Evolutionary conservation across 2,888 invertebrate genomes (phyloP), one percentile per base, ranked within the genome.

Genomic region (Orthonevra nobilis): DNA sequence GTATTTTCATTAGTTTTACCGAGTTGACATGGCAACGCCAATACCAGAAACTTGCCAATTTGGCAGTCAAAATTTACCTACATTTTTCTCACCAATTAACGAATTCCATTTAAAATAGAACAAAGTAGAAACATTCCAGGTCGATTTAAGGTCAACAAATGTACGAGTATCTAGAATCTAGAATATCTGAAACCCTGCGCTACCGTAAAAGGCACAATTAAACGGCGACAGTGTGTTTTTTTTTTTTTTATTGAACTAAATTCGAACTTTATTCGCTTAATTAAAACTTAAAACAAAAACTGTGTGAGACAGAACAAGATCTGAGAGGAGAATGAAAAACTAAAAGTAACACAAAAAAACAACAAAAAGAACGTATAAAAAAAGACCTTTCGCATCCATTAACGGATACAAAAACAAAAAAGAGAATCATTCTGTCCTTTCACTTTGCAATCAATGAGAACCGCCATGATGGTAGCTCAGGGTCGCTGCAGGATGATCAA

Each of bases 351-450:
- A 34, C 23, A 15, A 66, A 44, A 66, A 34, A 10, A 28, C 44
- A 54, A 44, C 26, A 6, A 28, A 44, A 30, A 48, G 12, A 52
- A 6, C n/a, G n/a, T n/a, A 0, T 48, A 26, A 42, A 38, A 58
- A 7, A 10, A 40, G 34, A 40, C 14, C 26, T n/a, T 61, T 30
- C 23, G 9, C 48, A 42, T 66, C 34, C 28, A 54, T 26, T 36
- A 38, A 56, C 26, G 50, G 32, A 54, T 54, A 42, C 30, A 12
- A 46, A 34, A 46, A 9, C 5, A n/a, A n/a, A n/a, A n/a, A 28
- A 28, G 50, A 75, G 44, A 75, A 63, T 46, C 28, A 28, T 72
- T 77, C 72, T 77, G 72, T 72, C 77, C 77, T 72, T 77, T 77
- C 77, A 77, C 77, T 77, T 64, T 34, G 15, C 1, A 10, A 69